phyloP scores from a whole-genome alignment of 2,888 invertebrate genomes.

The Pocota personata region DNA sequence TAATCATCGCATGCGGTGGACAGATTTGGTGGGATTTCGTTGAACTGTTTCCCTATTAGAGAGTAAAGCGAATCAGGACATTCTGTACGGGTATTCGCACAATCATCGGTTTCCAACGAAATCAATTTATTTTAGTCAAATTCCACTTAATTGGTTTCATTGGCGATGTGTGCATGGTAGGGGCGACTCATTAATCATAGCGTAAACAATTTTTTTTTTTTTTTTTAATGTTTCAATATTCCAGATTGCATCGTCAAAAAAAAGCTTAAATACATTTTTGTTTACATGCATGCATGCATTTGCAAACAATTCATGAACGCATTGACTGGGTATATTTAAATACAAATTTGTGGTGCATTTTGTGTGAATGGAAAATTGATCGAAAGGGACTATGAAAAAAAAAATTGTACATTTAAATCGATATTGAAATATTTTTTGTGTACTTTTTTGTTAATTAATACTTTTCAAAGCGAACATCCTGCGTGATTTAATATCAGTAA shows the following conservation, averaged over 20 bases:
- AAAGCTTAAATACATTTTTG: constrained; percentile 8
- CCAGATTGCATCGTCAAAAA: background rate
- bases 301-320: background rate
- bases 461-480: background rate
- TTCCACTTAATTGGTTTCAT: constrained; percentile 64
- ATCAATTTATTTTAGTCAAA: constrained; percentile 69
- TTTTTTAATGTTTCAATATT: background rate
- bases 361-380: background rate
- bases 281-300: constrained; percentile 1
- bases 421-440: background rate
- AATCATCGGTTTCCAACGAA: constrained; percentile 34
- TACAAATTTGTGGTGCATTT: background rate
- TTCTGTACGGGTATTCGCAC: constrained; percentile 43
- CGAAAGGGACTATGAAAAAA: background rate
- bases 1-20: constrained; percentile 38
- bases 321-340: background rate
- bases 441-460: constrained; percentile 6
- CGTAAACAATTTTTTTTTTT: background rate
- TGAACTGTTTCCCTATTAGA: background rate
- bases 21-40: constrained; percentile 5
- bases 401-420: constrained; percentile 25
- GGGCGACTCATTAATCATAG: constrained; percentile 62
- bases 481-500: background rate
- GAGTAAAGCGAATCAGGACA: background rate
- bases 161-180: constrained; percentile 13